These are phyloP conservation scores for Thripadectes ignobilis DNA, from an alignment of 2,797 vertebrate genomes.

Conservation along the genomic window DNA sequence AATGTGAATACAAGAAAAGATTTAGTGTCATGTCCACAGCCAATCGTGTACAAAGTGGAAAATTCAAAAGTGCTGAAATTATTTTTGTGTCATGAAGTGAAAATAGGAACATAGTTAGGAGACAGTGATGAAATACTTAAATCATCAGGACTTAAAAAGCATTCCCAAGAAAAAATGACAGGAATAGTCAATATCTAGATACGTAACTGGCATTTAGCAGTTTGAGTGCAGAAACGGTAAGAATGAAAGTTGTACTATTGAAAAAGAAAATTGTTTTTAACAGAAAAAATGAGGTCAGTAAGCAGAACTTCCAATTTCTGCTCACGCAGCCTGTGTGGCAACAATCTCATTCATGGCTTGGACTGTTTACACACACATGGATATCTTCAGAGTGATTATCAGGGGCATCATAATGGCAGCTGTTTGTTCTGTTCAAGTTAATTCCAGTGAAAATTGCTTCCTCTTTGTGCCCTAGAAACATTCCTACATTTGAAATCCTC, in stretches of 20 bases:
- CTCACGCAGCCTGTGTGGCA: neutral
- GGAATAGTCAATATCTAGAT: neutral
- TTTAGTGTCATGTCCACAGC: neutral
- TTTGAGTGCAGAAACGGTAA: neutral
- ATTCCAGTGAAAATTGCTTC: constrained; percentile 41
- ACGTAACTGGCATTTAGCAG: neutral
- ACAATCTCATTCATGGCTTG: neutral
- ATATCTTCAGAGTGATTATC: neutral
- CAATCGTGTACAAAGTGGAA: neutral
- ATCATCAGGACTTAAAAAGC: neutral
- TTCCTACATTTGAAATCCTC: constrained; percentile 12
- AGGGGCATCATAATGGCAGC: neutral
- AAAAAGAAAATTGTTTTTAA: neutral
- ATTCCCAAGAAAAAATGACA: neutral
- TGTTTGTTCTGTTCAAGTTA: constrained; percentile 10
- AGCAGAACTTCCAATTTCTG: neutral
- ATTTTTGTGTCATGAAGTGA: neutral
- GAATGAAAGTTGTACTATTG: neutral
- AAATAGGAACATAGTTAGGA: neutral
- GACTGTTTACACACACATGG: neutral
- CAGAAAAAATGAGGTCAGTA: neutral
- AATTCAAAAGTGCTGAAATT: neutral
- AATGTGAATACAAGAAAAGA: neutral
- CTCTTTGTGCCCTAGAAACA: constrained; percentile 25
- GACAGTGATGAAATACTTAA: neutral